Conservation (phyloP, 92 coral and sea anemone genomes). For the Siderastrea siderea region DNA sequence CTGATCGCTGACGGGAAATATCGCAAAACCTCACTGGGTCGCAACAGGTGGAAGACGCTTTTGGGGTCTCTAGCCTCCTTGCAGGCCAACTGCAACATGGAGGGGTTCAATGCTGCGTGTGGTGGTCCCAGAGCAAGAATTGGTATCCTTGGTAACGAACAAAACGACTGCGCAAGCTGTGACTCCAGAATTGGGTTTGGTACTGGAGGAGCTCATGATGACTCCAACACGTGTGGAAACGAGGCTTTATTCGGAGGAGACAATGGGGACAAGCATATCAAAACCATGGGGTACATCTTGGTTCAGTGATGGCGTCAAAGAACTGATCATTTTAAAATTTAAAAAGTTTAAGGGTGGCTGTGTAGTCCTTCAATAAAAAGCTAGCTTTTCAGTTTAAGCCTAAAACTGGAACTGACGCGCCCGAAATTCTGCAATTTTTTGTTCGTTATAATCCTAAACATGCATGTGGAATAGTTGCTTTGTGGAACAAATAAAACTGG, state of each 20-base stretch:
- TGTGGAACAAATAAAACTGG: not conserved
- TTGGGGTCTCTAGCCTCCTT: slow-evolving; percentile 9
- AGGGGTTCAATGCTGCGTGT: not conserved
- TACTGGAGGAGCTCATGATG: not conserved
- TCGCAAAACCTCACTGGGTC: slow-evolving; percentile 9
- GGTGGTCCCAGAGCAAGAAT: not conserved
- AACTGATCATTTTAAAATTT: not conserved
- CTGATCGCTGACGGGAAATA: slow-evolving; percentile 29
- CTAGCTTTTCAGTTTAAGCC: too few relatives aligned
- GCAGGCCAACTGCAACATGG: slow-evolving; percentile 12
- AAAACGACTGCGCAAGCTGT: not conserved
- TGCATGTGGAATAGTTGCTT: not conserved
- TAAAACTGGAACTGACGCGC: too few relatives aligned
- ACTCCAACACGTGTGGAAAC: too few relatives aligned
- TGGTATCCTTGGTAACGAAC: not conserved
- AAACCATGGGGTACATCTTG: too few relatives aligned
- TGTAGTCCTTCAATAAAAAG: too few relatives aligned
- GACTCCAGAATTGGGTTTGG: not conserved
- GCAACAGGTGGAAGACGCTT: slow-evolving; percentile 10
- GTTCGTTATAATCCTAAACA: too few relatives aligned
- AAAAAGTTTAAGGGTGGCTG: too few relatives aligned
- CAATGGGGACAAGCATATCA: too few relatives aligned
- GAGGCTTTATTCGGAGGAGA: too few relatives aligned
- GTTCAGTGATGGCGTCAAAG: slow-evolving; percentile 8
- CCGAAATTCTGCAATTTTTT: too few relatives aligned